Conservation (phyloP, 2,113 vertebrate genomes). For the Kobus ellipsiprymnus region DNA sequence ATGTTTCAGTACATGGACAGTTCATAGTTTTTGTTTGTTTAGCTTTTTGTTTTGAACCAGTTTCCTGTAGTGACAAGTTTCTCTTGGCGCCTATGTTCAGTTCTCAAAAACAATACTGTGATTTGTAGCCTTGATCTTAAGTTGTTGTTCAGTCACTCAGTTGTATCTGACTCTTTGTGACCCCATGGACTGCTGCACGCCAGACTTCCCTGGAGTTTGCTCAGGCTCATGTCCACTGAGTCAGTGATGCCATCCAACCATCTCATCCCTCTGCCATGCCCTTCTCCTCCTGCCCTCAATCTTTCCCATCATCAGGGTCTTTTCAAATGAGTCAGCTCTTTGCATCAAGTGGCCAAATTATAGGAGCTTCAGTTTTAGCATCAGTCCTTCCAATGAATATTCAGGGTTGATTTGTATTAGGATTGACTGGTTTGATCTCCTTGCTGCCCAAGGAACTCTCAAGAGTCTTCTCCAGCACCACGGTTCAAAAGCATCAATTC, state of each 20-base stretch:
- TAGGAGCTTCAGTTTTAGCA: background rate
- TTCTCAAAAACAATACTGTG: background rate
- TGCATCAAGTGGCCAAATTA: background rate
- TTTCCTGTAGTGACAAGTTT: background rate
- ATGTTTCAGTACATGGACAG: background rate
- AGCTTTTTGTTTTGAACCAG: background rate
- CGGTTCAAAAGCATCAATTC: background rate
- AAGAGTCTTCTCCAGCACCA: background rate
- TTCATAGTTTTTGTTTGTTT: background rate
- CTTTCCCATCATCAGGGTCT: background rate
- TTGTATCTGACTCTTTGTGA: background rate
- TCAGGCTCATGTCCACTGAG: background rate
- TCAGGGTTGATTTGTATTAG: background rate
- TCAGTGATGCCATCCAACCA: background rate
- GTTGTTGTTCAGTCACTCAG: background rate
- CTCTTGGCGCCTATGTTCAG: background rate
- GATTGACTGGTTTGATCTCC: background rate
- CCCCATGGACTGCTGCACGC: background rate
- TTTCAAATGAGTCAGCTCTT: background rate
- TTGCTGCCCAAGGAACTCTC: background rate
- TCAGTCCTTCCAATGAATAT: background rate
- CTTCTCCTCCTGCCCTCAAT: background rate
- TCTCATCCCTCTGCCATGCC: background rate
- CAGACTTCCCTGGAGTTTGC: background rate
- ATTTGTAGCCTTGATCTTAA: background rate